Evolutionary conservation across 2,797 vertebrate genomes (phyloP).

Genomic region (Fringilla coelebs): DNA sequence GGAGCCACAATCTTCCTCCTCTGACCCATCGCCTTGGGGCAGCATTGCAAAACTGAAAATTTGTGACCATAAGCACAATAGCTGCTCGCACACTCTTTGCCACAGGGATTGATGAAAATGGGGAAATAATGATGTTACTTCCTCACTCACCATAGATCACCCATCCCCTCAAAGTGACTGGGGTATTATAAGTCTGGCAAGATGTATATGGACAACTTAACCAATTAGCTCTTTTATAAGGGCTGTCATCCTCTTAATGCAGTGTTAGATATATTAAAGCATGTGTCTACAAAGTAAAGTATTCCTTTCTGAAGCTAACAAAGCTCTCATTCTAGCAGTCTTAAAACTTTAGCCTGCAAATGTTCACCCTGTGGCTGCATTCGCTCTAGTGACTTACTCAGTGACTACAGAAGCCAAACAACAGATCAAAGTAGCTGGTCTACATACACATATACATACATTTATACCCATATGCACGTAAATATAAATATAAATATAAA

Average conservation of each 20-base stretch:
- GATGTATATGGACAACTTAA: background rate
- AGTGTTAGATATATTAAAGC: conserved; percentile 8
- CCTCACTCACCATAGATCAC: background rate
- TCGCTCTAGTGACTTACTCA: background rate
- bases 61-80: conserved; percentile 21
- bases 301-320: background rate
- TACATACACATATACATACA: too few species aligned
- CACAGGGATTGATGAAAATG: conserved; percentile 14
- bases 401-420: background rate
- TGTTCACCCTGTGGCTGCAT: background rate
- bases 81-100: conserved; percentile 10
- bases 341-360: background rate
- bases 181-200: background rate
- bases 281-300: background rate
- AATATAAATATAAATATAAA: background rate
- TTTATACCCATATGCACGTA: background rate
- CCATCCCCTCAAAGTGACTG: background rate
- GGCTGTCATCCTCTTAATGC: background rate
- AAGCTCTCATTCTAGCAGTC: background rate
- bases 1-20: background rate
- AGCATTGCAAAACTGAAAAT: conserved; percentile 40
- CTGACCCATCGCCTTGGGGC: background rate
- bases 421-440: background rate
- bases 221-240: conserved; percentile 26
- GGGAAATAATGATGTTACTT: conserved; percentile 34